Base-by-base conservation (phyloP, 2,113 vertebrate genomes). In the Dipodomys spectabilis region DNA sequence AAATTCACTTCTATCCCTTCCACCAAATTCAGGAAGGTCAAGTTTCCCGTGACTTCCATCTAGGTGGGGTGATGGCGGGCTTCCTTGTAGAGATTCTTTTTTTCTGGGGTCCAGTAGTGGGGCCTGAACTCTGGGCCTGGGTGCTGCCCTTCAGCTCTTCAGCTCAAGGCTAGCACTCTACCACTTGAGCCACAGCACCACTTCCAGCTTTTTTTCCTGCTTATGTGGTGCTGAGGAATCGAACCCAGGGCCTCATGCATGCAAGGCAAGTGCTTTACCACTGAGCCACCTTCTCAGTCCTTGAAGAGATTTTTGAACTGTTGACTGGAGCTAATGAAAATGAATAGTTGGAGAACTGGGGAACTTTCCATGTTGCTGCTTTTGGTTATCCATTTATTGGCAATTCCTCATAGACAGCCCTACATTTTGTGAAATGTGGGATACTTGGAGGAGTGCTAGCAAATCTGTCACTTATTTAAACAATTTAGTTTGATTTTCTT, bases 401-500 rank as follows among this genome's bases (percentile, higher is more conserved):
- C 53, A 19, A 4, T 49, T 82, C 53, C 74, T 49, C 44, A 27
- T 74, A 39, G 28, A 27, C 23, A 79, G 82, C 23, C 49, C 44
- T 68, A 39, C 15, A 28, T 85, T 90, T 82, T 79, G 45, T 94
- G 13, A 68, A 64, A 72, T 92, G 4, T 82, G 35, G 23, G 60
- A 82, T 53, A 57, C 15, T 19, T 49, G n/a, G 45, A 86, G 12
- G 44, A 44, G 53, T 80, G 75, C 35, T 57, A 83, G n/a, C 62
- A 92, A 88, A 91, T 74, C n/a, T 86, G 80, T 65, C 30, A 85
- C n/a, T 93, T 78, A 69, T 77, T 77, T 83, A 87, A 28, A 32
- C 86, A 86, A 35, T 69, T 91, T 62, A 65, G n/a, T 68, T 92
- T 16, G 45, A 35, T 67, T 62, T 62, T 93, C 45, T 72, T 88